Percentiles rank a stretch among this genome's conserved stretches.
phyloP scores from a whole-genome alignment of 2,888 invertebrate species.

The Dermolepida albohirtum region DNA sequence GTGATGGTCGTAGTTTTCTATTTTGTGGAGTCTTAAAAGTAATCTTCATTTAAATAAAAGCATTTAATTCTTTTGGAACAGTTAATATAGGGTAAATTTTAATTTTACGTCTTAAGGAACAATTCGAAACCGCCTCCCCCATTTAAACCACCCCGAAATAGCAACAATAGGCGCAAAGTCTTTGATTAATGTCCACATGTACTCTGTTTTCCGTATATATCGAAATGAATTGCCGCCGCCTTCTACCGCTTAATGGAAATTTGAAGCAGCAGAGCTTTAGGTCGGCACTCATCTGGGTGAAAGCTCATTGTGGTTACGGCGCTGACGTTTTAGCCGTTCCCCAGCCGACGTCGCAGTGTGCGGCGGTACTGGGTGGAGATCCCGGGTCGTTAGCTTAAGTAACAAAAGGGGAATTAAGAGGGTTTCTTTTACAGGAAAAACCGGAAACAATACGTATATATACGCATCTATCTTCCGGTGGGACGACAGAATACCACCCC shows the following conservation, averaged over 20 bases:
- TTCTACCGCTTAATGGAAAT: slow-evolving; percentile 25
- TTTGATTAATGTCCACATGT: no score
- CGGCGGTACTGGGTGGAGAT: slow-evolving; percentile 2
- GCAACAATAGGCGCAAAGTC: no score
- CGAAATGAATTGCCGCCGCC: slow-evolving; percentile 12
- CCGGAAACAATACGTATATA: slow-evolving; percentile 65
- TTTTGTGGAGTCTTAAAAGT: no score
- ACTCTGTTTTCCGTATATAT: slow-evolving; percentile 3
- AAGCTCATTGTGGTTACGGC: slow-evolving; percentile 23
- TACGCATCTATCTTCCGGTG: slow-evolving; percentile 65
- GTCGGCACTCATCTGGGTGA: slow-evolving; percentile 24
- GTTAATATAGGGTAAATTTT: no score
- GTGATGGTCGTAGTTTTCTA: neutral
- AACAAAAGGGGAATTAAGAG: slow-evolving; percentile 64
- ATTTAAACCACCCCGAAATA: no score
- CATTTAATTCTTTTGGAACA: no score
- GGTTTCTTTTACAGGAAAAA: slow-evolving; percentile 62
- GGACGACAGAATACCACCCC: slow-evolving; percentile 24
- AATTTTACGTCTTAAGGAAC: no score
- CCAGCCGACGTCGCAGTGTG: neutral
- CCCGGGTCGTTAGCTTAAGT: slow-evolving; percentile 63
- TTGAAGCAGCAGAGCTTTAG: slow-evolving; percentile 19
- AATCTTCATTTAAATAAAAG: no score
- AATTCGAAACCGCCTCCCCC: no score
- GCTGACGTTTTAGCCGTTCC: neutral